Conservation (phyloP, 2,888 invertebrate genomes). For the Eupithecia centaureata region DNA sequence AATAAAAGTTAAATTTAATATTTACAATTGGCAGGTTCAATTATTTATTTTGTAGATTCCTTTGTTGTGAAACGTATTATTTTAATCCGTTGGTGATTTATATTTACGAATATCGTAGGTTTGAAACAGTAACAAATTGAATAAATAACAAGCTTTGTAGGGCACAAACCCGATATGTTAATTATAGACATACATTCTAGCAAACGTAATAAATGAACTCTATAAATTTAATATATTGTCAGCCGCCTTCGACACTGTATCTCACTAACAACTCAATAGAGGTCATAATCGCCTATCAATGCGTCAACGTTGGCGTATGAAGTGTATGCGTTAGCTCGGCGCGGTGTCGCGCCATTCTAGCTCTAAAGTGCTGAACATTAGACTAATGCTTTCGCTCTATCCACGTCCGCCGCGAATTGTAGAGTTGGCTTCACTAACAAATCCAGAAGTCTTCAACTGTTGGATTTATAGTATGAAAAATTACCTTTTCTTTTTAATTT, state of each 20-base stretch:
- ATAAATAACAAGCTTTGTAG: constrained; percentile 20
- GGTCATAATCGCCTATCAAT: constrained; percentile 71
- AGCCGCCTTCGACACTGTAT: constrained; percentile 49
- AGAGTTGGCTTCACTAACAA: constrained; percentile 59
- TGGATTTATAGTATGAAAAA: constrained; percentile 18
- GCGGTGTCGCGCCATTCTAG: constrained; percentile 64
- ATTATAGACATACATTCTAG: constrained; percentile 37
- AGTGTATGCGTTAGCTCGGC: constrained; percentile 61
- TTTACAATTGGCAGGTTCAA: constrained; percentile 33
- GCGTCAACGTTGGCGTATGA: constrained; percentile 60
- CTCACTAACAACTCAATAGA: constrained; percentile 58
- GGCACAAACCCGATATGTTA: constrained; percentile 37
- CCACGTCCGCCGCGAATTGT: constrained; percentile 69
- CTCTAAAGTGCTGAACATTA: constrained; percentile 71
- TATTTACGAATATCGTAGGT: constrained; percentile 1
- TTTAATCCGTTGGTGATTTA: constrained; percentile 6
- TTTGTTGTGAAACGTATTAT: constrained; percentile 20
- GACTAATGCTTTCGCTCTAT: constrained; percentile 70
- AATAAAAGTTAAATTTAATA: constrained; percentile 47
- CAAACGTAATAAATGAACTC: constrained; percentile 55
- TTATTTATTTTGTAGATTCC: constrained; percentile 22
- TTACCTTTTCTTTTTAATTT: too few species aligned
- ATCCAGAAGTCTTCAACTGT: constrained; percentile 51
- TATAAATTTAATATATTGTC: constrained; percentile 64
- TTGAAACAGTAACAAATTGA: constrained; percentile 19